A percentile compares a stretch with the other conserved stretches of the same genome.
These are phyloP conservation scores for Hesperophylax magnus DNA, from an alignment of 1,140 invertebrate genomes.

Conservation along the genomic window DNA sequence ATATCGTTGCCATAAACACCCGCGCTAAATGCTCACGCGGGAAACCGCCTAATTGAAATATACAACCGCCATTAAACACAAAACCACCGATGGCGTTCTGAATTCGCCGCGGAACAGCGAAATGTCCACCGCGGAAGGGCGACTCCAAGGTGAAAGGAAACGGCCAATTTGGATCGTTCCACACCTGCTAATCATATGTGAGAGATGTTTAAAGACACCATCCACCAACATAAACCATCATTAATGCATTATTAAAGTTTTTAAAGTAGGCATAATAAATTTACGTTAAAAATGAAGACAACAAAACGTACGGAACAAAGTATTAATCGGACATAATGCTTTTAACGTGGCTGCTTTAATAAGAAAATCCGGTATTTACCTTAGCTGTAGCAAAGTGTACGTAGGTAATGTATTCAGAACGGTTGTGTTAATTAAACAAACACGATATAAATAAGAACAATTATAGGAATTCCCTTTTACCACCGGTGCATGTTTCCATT, in stretches of 20 bases:
- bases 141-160: background rate
- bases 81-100: constrained; percentile 18
- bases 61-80: constrained; percentile 20
- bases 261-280: too few species aligned
- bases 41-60: constrained; percentile 40
- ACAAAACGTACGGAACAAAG: background rate
- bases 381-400: background rate
- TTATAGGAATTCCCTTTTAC: constrained; percentile 39
- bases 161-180: constrained; percentile 1
- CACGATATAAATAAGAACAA: constrained; percentile 22
- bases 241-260: background rate
- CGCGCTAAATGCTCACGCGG: constrained; percentile 10
- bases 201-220: background rate
- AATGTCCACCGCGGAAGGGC: background rate
- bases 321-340: background rate
- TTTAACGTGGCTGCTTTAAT: background rate
- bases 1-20: constrained; percentile 17
- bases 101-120: background rate
- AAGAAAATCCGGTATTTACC: background rate
- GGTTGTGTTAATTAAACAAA: background rate
- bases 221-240: too few species aligned
- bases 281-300: too few species aligned
- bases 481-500: background rate
- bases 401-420: background rate
- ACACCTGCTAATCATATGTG: constrained; percentile 2